These are phyloP conservation scores for Xiphophorus hellerii DNA, from an alignment of 2,113 vertebrate species.

Conservation along the genomic window DNA sequence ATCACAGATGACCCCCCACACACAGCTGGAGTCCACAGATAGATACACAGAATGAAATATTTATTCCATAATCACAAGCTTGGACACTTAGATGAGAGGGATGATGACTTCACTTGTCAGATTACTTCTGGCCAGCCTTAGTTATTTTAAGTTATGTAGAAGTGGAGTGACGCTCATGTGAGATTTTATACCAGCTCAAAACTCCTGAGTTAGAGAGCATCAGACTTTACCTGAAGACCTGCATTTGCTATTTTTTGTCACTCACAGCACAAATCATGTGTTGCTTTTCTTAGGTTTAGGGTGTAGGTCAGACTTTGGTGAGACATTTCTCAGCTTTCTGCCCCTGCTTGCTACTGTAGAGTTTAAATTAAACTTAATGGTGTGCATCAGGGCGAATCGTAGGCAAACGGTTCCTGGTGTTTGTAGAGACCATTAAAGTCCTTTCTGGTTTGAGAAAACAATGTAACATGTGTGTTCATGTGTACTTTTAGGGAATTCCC, in stretches of 20 bases:
- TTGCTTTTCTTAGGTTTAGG: background rate
- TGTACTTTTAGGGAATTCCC: no score
- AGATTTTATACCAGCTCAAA: conserved; percentile 20
- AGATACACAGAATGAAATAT: conserved; percentile 24
- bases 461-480: no score
- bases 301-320: background rate
- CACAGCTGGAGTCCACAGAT: background rate
- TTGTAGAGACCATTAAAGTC: background rate
- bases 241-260: background rate
- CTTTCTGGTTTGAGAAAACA: background rate
- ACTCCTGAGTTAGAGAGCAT: background rate
- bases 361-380: background rate
- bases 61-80: conserved; percentile 31
- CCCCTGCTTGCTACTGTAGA: background rate
- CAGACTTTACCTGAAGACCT: background rate
- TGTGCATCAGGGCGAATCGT: background rate
- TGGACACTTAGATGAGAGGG: conserved; percentile 21
- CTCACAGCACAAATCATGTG: background rate
- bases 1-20: conserved; percentile 27
- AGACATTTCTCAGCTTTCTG: background rate
- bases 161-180: conserved; percentile 20
- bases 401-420: background rate
- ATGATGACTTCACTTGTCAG: conserved; percentile 31
- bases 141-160: conserved; percentile 48
- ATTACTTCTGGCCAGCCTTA: conserved; percentile 47